Percentiles rank a stretch among this genome's conserved stretches.
These are phyloP conservation scores for Aeoliscus strigatus DNA, from an alignment of 2,797 vertebrate genomes.

Conservation along the genomic window DNA sequence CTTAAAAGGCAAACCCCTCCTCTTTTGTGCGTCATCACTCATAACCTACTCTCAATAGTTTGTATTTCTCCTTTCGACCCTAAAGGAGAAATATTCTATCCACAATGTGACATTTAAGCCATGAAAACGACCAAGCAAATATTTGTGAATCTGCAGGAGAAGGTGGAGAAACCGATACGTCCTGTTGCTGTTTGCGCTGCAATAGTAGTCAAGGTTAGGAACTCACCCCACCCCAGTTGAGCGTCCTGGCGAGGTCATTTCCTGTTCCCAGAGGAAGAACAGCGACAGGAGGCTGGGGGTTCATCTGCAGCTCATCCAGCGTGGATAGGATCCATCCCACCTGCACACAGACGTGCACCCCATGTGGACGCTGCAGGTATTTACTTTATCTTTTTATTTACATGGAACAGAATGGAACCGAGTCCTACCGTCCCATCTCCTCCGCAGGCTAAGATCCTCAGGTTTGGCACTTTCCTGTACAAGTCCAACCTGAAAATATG, in stretches of 20 bases:
- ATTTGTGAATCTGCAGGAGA: neutral
- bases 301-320: slow-evolving; percentile 92
- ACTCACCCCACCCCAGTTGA: slow-evolving; percentile 99
- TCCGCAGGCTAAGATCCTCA: slow-evolving; percentile 93
- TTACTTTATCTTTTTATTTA: no score
- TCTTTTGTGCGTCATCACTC: no score
- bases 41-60: no score
- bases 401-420: no score
- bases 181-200: no score
- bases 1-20: no score
- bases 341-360: slow-evolving; percentile 62
- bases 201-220: slow-evolving; percentile 42
- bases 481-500: slow-evolving; percentile 82
- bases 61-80: no score
- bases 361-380: no score
- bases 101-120: neutral
- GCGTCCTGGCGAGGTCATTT: slow-evolving; percentile 96
- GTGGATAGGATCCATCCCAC: slow-evolving; percentile 98
- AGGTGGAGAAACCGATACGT: slow-evolving; percentile 5
- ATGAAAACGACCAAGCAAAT: neutral
- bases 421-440: slow-evolving; percentile 91
- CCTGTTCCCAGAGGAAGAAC: slow-evolving; percentile 97
- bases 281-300: slow-evolving; percentile 92
- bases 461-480: slow-evolving; percentile 97
- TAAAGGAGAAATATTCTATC: no score